A percentile compares a stretch with the other conserved stretches of the same genome.
Conservation (phyloP, 2,797 vertebrate genomes). For the Galago senegalensis region DNA sequence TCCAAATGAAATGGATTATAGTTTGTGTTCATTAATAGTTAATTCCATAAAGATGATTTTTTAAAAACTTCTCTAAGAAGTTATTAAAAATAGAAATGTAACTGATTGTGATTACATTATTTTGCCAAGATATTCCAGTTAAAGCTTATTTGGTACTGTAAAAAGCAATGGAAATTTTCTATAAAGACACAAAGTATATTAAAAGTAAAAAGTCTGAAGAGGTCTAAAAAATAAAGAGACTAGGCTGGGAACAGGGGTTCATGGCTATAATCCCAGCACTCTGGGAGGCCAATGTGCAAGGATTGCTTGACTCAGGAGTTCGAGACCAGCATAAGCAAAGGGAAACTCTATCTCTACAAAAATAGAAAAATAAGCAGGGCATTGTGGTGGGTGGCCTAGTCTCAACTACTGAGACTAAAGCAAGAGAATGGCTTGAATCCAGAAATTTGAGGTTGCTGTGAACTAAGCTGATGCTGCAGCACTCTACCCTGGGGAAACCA, state of each 20-base stretch:
- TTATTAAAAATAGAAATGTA: not conserved
- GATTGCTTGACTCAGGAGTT: too few species aligned
- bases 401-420: too few species aligned
- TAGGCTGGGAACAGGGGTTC: not conserved
- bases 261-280: too few species aligned
- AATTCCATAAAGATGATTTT: not conserved
- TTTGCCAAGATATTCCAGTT: not conserved
- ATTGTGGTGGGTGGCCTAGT: too few species aligned
- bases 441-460: too few species aligned
- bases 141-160: not conserved
- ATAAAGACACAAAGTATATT: not conserved
- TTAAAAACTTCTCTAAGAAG: not conserved
- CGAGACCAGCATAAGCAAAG: too few species aligned
- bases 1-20: not conserved
- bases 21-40: not conserved
- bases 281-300: too few species aligned
- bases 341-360: too few species aligned
- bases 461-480: too few species aligned
- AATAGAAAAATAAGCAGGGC: too few species aligned
- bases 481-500: too few species aligned
- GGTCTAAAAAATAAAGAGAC: not conserved
- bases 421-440: too few species aligned
- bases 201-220: not conserved
- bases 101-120: not conserved
- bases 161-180: not conserved